A percentile compares a stretch with the other conserved stretches of the same genome.
Conservation (phyloP, 2,113 vertebrate genomes). For the Scalopus aquaticus region DNA sequence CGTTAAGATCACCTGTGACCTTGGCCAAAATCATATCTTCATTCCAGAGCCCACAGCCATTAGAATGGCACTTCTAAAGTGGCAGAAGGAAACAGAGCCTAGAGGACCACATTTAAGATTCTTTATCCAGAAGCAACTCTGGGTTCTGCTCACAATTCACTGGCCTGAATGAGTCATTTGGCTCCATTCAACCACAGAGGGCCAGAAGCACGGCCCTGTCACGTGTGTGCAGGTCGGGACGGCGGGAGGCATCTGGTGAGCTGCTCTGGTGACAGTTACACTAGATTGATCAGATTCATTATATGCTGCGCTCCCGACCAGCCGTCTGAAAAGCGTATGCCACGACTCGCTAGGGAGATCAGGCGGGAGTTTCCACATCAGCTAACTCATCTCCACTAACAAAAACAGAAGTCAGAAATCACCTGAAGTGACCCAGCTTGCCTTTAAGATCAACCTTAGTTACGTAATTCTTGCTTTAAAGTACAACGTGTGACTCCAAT, state of each 20-base stretch:
- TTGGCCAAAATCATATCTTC: neutral
- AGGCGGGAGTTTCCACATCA: neutral
- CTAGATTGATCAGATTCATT: neutral
- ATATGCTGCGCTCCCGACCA: neutral
- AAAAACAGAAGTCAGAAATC: conserved; percentile 6
- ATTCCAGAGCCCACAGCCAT: neutral
- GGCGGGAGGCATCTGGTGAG: neutral
- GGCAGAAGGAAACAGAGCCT: neutral
- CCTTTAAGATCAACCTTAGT: neutral
- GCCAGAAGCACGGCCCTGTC: neutral
- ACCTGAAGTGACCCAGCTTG: neutral
- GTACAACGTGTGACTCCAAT: neutral
- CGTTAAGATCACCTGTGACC: neutral
- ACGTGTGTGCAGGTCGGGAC: neutral
- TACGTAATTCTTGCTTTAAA: conserved; percentile 33
- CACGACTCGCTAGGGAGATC: neutral
- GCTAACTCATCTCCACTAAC: neutral
- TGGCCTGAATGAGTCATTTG: neutral
- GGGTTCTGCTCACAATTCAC: neutral
- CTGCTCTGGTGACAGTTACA: neutral
- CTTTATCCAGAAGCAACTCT: neutral
- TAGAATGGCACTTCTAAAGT: neutral
- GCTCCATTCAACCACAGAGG: neutral
- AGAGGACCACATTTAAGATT: neutral
- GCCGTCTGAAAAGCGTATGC: neutral